These are phyloP conservation scores for Xyrichtys novacula DNA, from an alignment of 2,797 vertebrate species.

Conservation along the genomic window DNA sequence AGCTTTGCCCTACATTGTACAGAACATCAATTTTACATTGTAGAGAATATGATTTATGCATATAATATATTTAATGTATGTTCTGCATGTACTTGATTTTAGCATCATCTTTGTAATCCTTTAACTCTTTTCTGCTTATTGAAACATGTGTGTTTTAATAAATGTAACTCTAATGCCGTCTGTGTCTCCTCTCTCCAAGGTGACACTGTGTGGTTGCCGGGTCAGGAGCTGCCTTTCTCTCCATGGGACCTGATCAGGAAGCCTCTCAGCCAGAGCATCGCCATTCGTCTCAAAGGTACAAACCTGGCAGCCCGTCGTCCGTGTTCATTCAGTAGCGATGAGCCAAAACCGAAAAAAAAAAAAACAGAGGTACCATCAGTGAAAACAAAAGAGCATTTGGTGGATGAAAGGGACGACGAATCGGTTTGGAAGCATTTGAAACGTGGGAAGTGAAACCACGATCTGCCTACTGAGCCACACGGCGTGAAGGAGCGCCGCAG, in stretches of 20 bases:
- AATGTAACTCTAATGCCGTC: neutral
- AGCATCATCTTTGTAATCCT: neutral
- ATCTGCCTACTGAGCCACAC: slow-evolving; percentile 32
- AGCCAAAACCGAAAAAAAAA: slow-evolving; percentile 11
- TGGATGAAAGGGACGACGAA: slow-evolving; percentile 48
- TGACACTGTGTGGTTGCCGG: slow-evolving; percentile 86
- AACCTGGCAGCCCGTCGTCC: neutral
- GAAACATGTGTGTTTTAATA: slow-evolving; percentile 1
- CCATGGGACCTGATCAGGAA: slow-evolving; percentile 94
- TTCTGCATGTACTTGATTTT: neutral
- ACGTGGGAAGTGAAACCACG: slow-evolving; percentile 22
- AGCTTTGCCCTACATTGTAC: neutral
- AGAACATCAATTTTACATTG: neutral
- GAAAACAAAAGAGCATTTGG: slow-evolving; percentile 33
- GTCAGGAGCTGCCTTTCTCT: slow-evolving; percentile 86
- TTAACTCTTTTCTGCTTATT: too few relatives aligned
- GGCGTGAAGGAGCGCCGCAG: neutral
- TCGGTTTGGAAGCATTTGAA: slow-evolving; percentile 30
- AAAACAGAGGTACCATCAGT: slow-evolving; percentile 27
- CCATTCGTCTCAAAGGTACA: slow-evolving; percentile 84
- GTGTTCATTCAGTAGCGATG: neutral
- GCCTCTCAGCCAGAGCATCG: slow-evolving; percentile 87
- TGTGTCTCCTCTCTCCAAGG: slow-evolving; percentile 77
- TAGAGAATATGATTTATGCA: slow-evolving; percentile 3
- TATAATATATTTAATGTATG: neutral